Evolutionary conservation across 1,140 invertebrate genomes (phyloP), one percentile per base, ranked within the genome.

Genomic region (Drusus annulatus): DNA sequence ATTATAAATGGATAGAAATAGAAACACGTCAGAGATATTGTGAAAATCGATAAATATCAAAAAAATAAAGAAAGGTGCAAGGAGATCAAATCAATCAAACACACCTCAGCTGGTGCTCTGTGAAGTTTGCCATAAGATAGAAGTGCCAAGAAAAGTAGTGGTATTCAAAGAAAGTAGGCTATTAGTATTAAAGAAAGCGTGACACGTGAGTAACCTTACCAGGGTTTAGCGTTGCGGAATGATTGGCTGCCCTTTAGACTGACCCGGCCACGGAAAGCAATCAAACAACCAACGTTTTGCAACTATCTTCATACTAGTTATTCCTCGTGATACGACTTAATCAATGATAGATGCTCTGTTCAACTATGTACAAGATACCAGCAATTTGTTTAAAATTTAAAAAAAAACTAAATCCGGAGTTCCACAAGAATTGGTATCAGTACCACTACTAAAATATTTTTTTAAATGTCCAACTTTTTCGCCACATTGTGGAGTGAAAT

Each of bases 181-280:
- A 45, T 45, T 56, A 21, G 62, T 63, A 63, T 63, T 45, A 23
- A 25, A 63, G 62, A 31, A 58, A 58, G 23, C 17, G 76, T 71
- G 62, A 56, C 16, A 75, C 25, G 58, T 50, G 76, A 74, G 73
- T 71, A 78, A 56, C 50, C 89, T 90, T 89, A 90, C 89, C 89
- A 90, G 88, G 89, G 89, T 86, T 89, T 90, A 84, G 89, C 88
- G 88, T 90, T 88, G 88, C 88, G 88, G 88, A 87, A 88, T 87
- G 88, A 88, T 87, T 89, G 88, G 84, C 89, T 89, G 87, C 89
- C 87, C 86, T 89, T 90, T 86, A 88, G 88, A 87, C 89, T 90
- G 87, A 76, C 50, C 62, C 65, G 75, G 68, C 81, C 78, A 62
- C 74, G 79, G 78, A 77, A 80, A 79, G 79, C 78, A 83, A 81